Evolutionary conservation across 2,888 invertebrate genomes (phyloP).

Genomic region (Lamellibrachia satsuma): DNA sequence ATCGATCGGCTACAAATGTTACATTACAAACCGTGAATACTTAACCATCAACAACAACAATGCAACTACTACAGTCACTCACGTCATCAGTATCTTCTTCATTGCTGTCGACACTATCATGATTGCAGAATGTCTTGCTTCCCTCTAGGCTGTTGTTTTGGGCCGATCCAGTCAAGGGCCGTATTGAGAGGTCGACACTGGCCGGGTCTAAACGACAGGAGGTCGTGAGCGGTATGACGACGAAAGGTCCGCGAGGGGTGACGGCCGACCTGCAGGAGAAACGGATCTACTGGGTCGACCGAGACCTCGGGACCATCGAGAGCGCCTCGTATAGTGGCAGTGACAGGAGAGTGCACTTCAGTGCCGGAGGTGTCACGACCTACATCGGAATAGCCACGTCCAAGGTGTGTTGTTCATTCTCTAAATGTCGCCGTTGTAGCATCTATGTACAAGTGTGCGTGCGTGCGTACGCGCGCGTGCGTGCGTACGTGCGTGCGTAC

Average conservation of each 20-base stretch:
- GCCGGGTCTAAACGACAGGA: background rate
- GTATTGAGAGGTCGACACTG: background rate
- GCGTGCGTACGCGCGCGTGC: background rate
- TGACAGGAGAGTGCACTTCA: conserved; percentile 67
- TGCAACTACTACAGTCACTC: no score
- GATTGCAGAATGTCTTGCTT: background rate
- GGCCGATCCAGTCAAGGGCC: background rate
- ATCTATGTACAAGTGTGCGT: no score
- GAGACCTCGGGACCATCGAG: conserved; percentile 82
- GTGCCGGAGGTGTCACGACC: conserved; percentile 49
- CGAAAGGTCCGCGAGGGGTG: background rate
- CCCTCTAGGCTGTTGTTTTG: background rate
- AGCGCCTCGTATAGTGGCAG: conserved; percentile 81
- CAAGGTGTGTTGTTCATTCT: conserved; percentile 42
- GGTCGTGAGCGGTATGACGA: background rate
- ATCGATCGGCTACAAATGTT: no score
- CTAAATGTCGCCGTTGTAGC: background rate
- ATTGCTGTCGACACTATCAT: background rate
- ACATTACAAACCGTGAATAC: no score
- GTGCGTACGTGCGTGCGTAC: no score
- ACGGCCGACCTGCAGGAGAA: conserved; percentile 64
- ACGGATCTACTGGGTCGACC: conserved; percentile 87
- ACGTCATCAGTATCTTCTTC: no score
- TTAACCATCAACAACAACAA: no score
- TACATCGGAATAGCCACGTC: conserved; percentile 52